Evolutionary conservation across 2,797 vertebrate genomes (phyloP).

Genomic region (Erpetoichthys calabaricus): DNA sequence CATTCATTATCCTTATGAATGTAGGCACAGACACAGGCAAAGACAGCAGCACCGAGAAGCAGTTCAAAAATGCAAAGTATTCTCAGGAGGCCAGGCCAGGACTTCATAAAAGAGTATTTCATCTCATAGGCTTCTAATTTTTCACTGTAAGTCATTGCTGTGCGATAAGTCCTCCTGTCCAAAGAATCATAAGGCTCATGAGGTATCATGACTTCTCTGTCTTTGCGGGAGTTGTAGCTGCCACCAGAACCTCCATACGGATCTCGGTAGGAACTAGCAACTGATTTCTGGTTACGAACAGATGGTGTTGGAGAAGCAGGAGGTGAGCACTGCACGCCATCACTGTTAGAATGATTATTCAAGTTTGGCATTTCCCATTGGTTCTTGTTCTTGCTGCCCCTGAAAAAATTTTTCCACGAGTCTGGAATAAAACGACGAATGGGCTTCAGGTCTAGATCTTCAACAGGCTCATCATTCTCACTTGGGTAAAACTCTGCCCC

Average conservation of each 20-base stretch:
- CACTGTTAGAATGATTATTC: constrained; percentile 3
- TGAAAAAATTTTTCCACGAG: constrained; percentile 81
- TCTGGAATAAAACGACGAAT: constrained; percentile 80
- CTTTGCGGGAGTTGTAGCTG: constrained; percentile 56
- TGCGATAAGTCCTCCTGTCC: constrained; percentile 49
- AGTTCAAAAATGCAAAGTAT: constrained; percentile 76
- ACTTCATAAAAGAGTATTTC: constrained; percentile 90
- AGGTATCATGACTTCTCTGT: constrained; percentile 51
- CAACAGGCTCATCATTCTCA: constrained; percentile 39
- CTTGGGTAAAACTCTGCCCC: constrained; percentile 53
- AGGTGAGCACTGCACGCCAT: constrained; percentile 70
- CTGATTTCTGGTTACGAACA: constrained; percentile 13
- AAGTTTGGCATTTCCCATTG: constrained; percentile 34
- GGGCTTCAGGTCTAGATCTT: constrained; percentile 67
- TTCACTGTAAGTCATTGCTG: constrained; percentile 64
- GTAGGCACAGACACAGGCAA: constrained; percentile 91
- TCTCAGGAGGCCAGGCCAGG: constrained; percentile 83
- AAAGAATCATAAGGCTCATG: constrained; percentile 38
- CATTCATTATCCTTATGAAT: constrained; percentile 94
- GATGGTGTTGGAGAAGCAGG: constrained; percentile 55
- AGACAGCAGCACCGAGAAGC: constrained; percentile 77
- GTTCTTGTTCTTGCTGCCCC: constrained; percentile 31
- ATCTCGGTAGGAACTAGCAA: constrained; percentile 45
- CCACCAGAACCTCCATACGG: constrained; percentile 52
- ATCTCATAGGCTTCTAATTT: constrained; percentile 67